Base-by-base conservation (phyloP, 2,888 invertebrate species). In the Drosophila emarginata region DNA sequence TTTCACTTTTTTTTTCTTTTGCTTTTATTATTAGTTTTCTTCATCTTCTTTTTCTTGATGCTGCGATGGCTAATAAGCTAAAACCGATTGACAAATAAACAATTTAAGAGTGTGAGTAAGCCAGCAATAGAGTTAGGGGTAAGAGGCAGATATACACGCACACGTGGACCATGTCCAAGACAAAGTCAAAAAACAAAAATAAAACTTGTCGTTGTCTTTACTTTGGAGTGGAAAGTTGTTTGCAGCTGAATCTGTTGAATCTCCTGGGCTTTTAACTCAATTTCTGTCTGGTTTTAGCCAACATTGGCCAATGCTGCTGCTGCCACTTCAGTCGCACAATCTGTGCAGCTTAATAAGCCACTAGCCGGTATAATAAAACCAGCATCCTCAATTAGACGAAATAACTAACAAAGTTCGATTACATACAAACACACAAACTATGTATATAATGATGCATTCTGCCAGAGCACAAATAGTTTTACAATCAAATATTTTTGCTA, bases 71-170 rank as follows among this genome's bases (percentile, higher is more conserved):
- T 81, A 81, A 84, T 84, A 76, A 72, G 70, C 74, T 54, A 65
- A 61, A 71, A 74, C 73, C 80, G 75, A 82, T 84, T 82, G 82
- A 82, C 78, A 84, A 81, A 81, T 82, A 82, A 84, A 84, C 84
- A 79, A 83, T 81, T 83, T 57, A 15, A 57, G 15, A 57, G 15
- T 40, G n/a, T 61, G 61, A 52, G 57, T 61, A 11, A 74, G 51
- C 64, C 57, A 32, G 32, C 7, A 32, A 32, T 7, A 66, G 56
- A 53, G 60, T 65, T 60, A 62, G 62, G 63, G n/a, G n/a, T n/a
- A n/a, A n/a, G 40, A 64, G 65, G 66, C 59, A 64, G 59, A 68
- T 64, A 28, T 56, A 57, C 73, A 80, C 83, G 80, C 79, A 78
- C 79, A 78, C 71, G 79, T 79, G 79, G 66, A 77, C 71, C 57